Evolutionary conservation across 2,888 invertebrate species (phyloP), one percentile per base, ranked within the genome.

Genomic region (Invenusta paracnida): DNA sequence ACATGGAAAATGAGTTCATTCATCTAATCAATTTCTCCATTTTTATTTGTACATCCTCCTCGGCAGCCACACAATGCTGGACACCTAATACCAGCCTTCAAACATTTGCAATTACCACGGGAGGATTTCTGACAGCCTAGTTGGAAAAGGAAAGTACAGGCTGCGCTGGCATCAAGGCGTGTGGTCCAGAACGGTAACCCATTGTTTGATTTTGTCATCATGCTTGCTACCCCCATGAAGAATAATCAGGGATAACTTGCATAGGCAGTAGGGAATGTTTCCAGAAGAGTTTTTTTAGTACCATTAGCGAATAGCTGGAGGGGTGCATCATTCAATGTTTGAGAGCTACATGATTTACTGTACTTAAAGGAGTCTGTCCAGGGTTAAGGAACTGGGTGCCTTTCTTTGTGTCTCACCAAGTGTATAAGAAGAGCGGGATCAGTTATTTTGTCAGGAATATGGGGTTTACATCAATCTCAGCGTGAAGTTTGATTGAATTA

Each of bases 1-100:
- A n/a, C n/a, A n/a, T n/a, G n/a, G n/a, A 48, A 48, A 48, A 48
- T 48, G 48, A 48, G 73, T 73, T 73, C 73, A 73, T 73, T 73
- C 73, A 73, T 73, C 27, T 73, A 73, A 73, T 73, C 73, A 73
- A 13, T 5, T 73, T 73, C 73, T 73, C 27, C 73, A 73, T 73
- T 73, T 13, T 13, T 73, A 73, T 73, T 73, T 73, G 73, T 73
- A 25, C 73, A 73, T 73, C 73, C 27, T 13, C 73, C 73, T 73
- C 73, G 73, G 73, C 73, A 48, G 48, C 48, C 48, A 48, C 48
- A 48, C n/a, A n/a, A n/a, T n/a, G n/a, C n/a, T n/a, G n/a, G n/a
- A n/a, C n/a, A n/a, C n/a, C n/a, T n/a, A n/a, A n/a, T n/a, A n/a
- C n/a, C n/a, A n/a, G n/a, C n/a, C n/a, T 48, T 48, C 48, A 48